Conservation (phyloP, 2,888 invertebrate genomes). For the Machimus rusticus region DNA sequence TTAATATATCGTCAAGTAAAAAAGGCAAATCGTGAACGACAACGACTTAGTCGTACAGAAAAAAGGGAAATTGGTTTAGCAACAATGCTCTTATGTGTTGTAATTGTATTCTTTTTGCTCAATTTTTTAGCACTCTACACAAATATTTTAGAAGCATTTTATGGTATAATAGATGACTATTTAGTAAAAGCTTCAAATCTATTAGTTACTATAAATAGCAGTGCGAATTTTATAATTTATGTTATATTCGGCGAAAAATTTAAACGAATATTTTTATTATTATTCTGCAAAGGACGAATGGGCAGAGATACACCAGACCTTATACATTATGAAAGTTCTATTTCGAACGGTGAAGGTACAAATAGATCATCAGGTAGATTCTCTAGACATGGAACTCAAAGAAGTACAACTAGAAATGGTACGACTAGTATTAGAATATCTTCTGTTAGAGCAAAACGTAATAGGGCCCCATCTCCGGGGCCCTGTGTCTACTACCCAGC, state of each 20-base stretch:
- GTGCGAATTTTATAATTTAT: conserved; percentile 97
- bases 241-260: conserved; percentile 98
- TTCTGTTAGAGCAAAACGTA: conserved; percentile 55
- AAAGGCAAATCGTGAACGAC: conserved; percentile 88
- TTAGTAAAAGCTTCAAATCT: conserved; percentile 87
- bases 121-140: conserved; percentile 87
- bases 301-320: conserved; percentile 75
- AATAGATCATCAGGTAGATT: conserved; percentile 70
- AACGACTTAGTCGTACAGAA: conserved; percentile 86
- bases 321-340: conserved; percentile 84
- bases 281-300: conserved; percentile 75
- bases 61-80: conserved; percentile 92
- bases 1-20: conserved; percentile 91
- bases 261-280: conserved; percentile 81
- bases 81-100: conserved; percentile 93
- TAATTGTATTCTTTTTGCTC: conserved; percentile 92
- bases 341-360: conserved; percentile 77
- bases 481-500: conserved; percentile 64
- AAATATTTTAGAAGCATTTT: conserved; percentile 86
- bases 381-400: conserved; percentile 66
- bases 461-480: conserved; percentile 63
- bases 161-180: conserved; percentile 70
- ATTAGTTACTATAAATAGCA: conserved; percentile 94
- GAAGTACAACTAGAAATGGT: conserved; percentile 55
- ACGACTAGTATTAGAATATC: conserved; percentile 57